A percentile compares a stretch with the other conserved stretches of the same genome.
Evolutionary conservation across 2,113 vertebrate species (phyloP).

Genomic region (Trochalopteron elliotii): DNA sequence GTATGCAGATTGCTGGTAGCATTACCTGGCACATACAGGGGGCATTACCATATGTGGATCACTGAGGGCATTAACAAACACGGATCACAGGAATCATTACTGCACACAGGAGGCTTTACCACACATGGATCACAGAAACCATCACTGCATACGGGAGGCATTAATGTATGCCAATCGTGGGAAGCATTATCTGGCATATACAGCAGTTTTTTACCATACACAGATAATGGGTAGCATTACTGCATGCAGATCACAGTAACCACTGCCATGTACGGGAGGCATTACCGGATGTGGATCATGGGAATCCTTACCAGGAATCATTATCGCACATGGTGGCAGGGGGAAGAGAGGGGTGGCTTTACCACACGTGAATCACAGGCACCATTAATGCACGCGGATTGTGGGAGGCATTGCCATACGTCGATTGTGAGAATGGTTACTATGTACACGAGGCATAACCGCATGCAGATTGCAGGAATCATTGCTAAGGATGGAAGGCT

Average conservation of each 20-base stretch:
- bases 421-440: not conserved
- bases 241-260: not conserved
- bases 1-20: not conserved
- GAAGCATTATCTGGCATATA: not conserved
- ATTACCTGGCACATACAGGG: too few relatives aligned
- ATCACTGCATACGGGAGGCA: not conserved
- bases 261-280: not conserved
- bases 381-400: not conserved
- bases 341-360: not conserved
- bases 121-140: not conserved
- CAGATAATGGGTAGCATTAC: not conserved
- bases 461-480: not conserved
- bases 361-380: not conserved
- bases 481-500: not conserved
- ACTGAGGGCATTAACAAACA: not conserved
- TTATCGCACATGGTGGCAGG: not conserved
- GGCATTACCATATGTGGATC: not conserved
- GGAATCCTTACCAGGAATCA: not conserved
- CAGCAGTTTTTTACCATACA: not conserved
- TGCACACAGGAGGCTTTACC: too few relatives aligned
- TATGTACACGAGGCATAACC: not conserved
- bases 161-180: not conserved
- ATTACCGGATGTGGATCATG: not conserved
- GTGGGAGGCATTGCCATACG: not conserved
- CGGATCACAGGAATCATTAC: not conserved